Percentiles rank a stretch among this genome's conserved stretches.
Conservation (phyloP, 2,113 vertebrate genomes). For the Oxygymnocypris stewartii region DNA sequence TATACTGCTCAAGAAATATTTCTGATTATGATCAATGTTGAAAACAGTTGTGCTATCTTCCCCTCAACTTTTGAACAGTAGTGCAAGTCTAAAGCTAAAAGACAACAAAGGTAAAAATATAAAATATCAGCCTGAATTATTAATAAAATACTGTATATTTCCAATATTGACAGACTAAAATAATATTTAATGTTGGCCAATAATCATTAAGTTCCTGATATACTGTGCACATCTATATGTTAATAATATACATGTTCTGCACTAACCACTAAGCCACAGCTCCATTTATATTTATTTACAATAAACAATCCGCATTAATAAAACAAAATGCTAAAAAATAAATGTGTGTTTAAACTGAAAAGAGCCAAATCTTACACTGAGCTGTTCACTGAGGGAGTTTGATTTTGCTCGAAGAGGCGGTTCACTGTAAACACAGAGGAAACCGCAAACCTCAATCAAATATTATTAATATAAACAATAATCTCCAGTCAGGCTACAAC, state of each 20-base stretch:
- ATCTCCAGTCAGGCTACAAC: not conserved
- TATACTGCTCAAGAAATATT: no score
- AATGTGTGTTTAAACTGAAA: not conserved
- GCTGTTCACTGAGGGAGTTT: conserved; percentile 88
- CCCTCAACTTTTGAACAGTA: not conserved
- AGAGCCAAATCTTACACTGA: conserved; percentile 73
- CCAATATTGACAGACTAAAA: not conserved
- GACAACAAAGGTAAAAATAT: not conserved
- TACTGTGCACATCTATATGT: not conserved
- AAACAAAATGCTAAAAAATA: not conserved
- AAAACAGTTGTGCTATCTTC: not conserved
- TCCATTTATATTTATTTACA: not conserved
- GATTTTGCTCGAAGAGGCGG: conserved; percentile 83
- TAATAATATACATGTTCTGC: not conserved
- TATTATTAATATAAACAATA: not conserved
- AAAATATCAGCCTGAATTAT: not conserved
- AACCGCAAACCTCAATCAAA: not conserved
- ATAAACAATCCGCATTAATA: not conserved
- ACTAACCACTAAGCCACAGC: not conserved
- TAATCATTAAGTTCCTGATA: not conserved
- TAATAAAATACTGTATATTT: not conserved
- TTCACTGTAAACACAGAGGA: conserved; percentile 75
- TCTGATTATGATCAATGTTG: not conserved
- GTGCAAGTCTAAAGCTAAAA: not conserved
- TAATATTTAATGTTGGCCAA: not conserved